Evolutionary conservation across 2,113 vertebrate genomes (phyloP), one percentile per base, ranked within the genome.

Genomic region (Petaurus breviceps): DNA sequence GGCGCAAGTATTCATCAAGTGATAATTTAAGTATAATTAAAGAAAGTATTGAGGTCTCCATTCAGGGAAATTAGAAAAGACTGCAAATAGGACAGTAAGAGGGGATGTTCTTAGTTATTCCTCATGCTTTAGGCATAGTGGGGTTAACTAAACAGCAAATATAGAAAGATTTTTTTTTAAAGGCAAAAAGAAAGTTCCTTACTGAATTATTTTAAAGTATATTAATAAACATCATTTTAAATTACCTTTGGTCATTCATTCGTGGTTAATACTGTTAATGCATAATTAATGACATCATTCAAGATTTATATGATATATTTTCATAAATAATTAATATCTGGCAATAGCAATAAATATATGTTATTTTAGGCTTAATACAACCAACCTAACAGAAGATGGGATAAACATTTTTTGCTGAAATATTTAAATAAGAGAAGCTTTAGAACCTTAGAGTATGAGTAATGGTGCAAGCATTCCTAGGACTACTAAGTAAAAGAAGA

Each of bases 1-100:
- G 94, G 95, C 97, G 97, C 37, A 97, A 31, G 2, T 0, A 96
- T 96, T 95, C 97, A 47, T 92, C 94, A 98, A 98, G 93, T 68
- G 37, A 97, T 97, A 96, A 96, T 97, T 97, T 95, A 54, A 92
- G 52, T 89, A 92, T 95, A 98, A 97, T 98, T 98, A 98, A 84
- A 94, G 49, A 54, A 96, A 97, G 90, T 97, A 92, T 28, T 91
- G 51, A 97, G 31, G 51, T 92, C 57, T 94, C 47, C 43, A 77
- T 10, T 92, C 12, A 91, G 95, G 54, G 94, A 97, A 98, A 96
- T 98, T 95, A 94, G 0, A 52, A 95, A 19, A 61, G 8, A 91
- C 19, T 95, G 94, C 47, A 52, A 47, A 91, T 16, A 95, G 19
- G 46, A 89, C 0, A 95, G 10, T 8, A 77, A 52, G 16, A 97